phyloP scores from a whole-genome alignment of 1,140 invertebrate genomes.

The Sminthurides bifidus region DNA sequence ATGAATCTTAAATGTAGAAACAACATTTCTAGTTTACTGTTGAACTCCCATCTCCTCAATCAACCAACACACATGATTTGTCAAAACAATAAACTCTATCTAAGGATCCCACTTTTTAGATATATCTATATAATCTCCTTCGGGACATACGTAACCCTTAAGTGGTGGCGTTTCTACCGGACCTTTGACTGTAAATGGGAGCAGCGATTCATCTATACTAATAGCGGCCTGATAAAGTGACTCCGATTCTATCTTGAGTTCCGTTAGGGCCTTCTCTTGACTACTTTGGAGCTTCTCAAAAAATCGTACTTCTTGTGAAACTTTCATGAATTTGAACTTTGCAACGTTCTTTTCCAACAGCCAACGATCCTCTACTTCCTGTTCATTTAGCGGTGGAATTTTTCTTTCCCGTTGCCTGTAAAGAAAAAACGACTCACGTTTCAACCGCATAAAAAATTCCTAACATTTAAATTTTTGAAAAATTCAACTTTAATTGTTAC shows the following conservation, averaged over 20 bases:
- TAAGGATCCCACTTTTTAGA: conserved; percentile 60
- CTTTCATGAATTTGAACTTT: conserved; percentile 50
- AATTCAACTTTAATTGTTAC: not conserved
- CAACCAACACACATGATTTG: too few relatives aligned
- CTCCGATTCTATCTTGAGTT: conserved; percentile 61
- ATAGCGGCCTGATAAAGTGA: conserved; percentile 71
- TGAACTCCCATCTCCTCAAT: too few relatives aligned
- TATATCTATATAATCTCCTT: conserved; percentile 73
- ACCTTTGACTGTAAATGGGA: conserved; percentile 54
- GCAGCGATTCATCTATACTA: conserved; percentile 52
- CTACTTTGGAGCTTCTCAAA: conserved; percentile 53
- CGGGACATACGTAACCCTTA: conserved; percentile 57
- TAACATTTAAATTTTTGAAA: not conserved
- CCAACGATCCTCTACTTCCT: conserved; percentile 44
- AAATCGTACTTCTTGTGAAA: conserved; percentile 48
- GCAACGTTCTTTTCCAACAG: conserved; percentile 59
- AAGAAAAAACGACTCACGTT: conserved; percentile 16
- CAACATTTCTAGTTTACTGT: not conserved
- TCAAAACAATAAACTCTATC: not conserved
- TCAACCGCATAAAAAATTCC: not conserved
- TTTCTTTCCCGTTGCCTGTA: conserved; percentile 45
- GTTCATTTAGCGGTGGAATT: conserved; percentile 36
- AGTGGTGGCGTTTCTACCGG: conserved; percentile 66
- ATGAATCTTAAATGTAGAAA: not conserved
- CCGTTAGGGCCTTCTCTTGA: conserved; percentile 62